Evolutionary conservation across 2,888 invertebrate species (phyloP).

Genomic region (Euproctis similis): DNA sequence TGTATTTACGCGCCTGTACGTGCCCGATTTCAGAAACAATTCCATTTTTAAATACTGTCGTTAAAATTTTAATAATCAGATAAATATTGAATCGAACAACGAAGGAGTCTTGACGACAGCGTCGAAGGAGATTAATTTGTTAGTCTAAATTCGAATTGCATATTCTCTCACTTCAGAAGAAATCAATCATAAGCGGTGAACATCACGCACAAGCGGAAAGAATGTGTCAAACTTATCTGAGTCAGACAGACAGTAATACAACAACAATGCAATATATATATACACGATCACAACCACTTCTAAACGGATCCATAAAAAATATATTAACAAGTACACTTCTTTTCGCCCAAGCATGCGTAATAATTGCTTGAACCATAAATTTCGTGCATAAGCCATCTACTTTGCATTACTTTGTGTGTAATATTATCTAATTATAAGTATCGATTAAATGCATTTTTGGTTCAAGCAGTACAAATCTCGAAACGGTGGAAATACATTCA

Average conservation of each 20-base stretch:
- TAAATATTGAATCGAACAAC: constrained; percentile 5
- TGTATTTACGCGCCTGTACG: constrained; percentile 49
- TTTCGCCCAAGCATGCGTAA: constrained; percentile 69
- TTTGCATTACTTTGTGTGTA: constrained; percentile 3
- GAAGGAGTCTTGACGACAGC: constrained; percentile 2
- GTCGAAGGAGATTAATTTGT: constrained; percentile 11
- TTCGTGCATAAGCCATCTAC: constrained; percentile 13
- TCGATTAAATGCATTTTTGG: constrained; percentile 34
- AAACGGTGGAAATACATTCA: constrained; percentile 41
- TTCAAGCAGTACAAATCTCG: constrained; percentile 45
- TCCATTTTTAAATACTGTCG: not conserved
- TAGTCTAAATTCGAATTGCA: constrained; percentile 10
- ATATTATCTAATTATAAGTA: constrained; percentile 1
- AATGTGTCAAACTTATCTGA: constrained; percentile 64
- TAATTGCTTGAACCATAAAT: constrained; percentile 59
- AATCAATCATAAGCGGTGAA: constrained; percentile 66
- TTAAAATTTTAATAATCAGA: not conserved
- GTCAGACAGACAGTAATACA: too few species aligned
- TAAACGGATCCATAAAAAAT: constrained; percentile 38
- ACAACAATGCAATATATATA: constrained; percentile 55
- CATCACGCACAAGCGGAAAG: constrained; percentile 75
- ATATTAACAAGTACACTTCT: constrained; percentile 55
- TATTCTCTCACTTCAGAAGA: constrained; percentile 23
- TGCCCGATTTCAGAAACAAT: constrained; percentile 41
- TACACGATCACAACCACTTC: constrained; percentile 59